Evolutionary conservation across 92 coral and sea anemone species (phyloP).

Genomic region (Metridium senile): DNA sequence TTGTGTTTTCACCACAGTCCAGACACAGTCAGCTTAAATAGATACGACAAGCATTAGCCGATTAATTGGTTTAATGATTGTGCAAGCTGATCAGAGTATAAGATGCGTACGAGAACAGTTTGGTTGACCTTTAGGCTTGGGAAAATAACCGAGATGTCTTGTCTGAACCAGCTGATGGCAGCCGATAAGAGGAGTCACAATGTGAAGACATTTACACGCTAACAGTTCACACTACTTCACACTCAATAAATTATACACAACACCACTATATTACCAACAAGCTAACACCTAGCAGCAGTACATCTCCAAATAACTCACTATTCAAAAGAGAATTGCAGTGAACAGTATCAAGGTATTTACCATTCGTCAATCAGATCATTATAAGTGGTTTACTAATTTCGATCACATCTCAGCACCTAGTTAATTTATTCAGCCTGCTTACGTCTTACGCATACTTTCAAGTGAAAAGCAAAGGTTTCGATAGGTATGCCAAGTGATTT

Average conservation of each 20-base stretch:
- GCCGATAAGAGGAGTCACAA: conserved; percentile 26
- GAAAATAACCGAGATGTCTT: conserved; percentile 36
- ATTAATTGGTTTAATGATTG: conserved; percentile 45
- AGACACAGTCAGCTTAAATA: conserved; percentile 30
- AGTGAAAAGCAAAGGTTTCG: no score
- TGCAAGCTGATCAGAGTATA: conserved; percentile 60
- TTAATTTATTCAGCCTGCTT: conserved; percentile 17
- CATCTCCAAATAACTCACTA: no score
- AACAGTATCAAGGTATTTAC: conserved; percentile 1
- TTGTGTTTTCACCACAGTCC: not conserved
- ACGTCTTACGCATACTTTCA: conserved; percentile 29
- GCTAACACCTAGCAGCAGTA: no score
- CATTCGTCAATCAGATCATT: conserved; percentile 24
- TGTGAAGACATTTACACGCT: conserved; percentile 1
- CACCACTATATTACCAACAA: not conserved
- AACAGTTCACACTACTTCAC: not conserved
- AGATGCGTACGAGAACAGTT: conserved; percentile 58
- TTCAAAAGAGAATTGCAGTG: not conserved
- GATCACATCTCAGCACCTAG: conserved; percentile 33
- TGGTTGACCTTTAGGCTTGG: conserved; percentile 63
- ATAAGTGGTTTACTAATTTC: conserved; percentile 17
- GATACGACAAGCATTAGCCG: conserved; percentile 37
- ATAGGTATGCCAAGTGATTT: no score
- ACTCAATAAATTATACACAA: not conserved
- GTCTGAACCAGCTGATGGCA: conserved; percentile 29